A percentile compares a stretch with the other conserved stretches of the same genome.
Evolutionary conservation across 1,140 invertebrate genomes (phyloP).

Genomic region (Cherax quadricarinatus): DNA sequence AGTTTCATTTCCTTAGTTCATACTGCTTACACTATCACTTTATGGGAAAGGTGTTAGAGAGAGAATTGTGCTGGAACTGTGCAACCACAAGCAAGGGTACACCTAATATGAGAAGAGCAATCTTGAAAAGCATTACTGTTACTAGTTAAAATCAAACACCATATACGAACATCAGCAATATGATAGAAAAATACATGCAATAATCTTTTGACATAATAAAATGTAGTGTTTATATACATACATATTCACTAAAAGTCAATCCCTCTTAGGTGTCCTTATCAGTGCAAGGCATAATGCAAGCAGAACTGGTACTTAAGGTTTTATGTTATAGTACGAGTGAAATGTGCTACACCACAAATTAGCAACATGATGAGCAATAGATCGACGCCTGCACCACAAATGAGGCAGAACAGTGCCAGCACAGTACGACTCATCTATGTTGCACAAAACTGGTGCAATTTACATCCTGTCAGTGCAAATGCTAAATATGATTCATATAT

Average conservation of each 20-base stretch:
- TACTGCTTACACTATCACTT: constrained; percentile 12
- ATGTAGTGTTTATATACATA: too few species aligned
- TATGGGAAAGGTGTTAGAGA: not conserved
- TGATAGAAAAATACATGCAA: not conserved
- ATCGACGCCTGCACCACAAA: not conserved
- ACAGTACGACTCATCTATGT: constrained; percentile 16
- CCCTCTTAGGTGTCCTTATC: too few species aligned
- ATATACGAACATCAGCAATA: not conserved
- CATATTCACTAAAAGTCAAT: not conserved
- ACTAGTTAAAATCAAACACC: not conserved
- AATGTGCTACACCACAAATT: too few species aligned
- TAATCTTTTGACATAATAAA: not conserved
- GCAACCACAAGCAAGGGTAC: not conserved
- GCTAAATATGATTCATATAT: constrained; percentile 2
- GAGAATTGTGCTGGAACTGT: not conserved
- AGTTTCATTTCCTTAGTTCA: constrained; percentile 10
- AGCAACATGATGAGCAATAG: not conserved
- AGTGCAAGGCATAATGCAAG: too few species aligned
- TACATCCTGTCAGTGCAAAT: constrained; percentile 5
- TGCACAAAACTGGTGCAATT: constrained; percentile 18
- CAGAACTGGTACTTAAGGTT: too few species aligned
- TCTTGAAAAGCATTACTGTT: not conserved
- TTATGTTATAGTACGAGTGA: too few species aligned
- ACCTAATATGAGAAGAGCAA: not conserved
- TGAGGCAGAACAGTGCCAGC: not conserved